phyloP scores from a whole-genome alignment of 2,113 vertebrate genomes.

The Collichthys lucidus region DNA sequence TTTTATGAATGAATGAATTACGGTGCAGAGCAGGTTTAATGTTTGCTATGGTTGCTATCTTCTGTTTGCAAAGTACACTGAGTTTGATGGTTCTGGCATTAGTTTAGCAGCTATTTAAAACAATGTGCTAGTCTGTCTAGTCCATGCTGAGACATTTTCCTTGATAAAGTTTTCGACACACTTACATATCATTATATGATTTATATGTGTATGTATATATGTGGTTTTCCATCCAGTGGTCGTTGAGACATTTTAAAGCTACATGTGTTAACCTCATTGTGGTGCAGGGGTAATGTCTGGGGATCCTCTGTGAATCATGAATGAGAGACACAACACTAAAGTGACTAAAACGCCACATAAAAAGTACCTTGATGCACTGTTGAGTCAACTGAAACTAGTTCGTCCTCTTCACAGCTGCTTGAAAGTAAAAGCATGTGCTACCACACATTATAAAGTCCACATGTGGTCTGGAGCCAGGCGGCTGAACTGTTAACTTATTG shows the following conservation, averaged over 20 bases:
- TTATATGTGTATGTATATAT: no score
- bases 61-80: no score
- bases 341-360: no score
- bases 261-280: background rate
- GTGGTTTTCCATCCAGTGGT: background rate
- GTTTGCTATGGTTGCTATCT: no score
- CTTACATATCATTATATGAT: no score
- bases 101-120: no score
- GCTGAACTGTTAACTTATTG: background rate
- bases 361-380: background rate
- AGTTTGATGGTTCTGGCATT: no score
- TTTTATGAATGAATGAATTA: no score
- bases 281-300: background rate
- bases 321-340: background rate
- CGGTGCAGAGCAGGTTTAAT: no score
- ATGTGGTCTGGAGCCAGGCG: background rate
- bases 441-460: background rate
- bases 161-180: no score
- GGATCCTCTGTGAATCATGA: background rate
- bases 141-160: no score
- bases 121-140: no score
- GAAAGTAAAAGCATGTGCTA: background rate
- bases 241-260: background rate
- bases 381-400: background rate
- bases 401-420: background rate